Conservation (phyloP, 2,797 vertebrate genomes). For the Pseudochirops cupreus region DNA sequence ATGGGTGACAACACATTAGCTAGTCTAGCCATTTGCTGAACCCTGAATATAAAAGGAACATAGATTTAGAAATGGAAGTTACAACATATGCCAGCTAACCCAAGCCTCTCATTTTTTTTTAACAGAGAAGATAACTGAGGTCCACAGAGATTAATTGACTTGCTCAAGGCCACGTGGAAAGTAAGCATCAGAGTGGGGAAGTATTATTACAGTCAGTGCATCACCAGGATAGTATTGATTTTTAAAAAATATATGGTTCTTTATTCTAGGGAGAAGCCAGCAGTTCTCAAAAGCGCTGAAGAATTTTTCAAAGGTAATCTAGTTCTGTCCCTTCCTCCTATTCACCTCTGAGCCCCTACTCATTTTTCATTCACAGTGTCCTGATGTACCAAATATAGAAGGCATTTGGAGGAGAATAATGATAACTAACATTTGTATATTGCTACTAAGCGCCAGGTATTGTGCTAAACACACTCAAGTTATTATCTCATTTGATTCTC, state of each 20-base stretch:
- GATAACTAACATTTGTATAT: not conserved
- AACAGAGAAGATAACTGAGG: not conserved
- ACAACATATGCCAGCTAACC: not conserved
- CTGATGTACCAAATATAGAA: not conserved
- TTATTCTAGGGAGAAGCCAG: not conserved
- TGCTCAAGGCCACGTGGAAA: not conserved
- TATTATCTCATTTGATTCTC: not conserved
- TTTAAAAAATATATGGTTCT: not conserved
- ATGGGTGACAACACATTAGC: not conserved
- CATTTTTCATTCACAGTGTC: not conserved
- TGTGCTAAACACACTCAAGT: not conserved
- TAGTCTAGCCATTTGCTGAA: not conserved
- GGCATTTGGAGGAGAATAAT: not conserved
- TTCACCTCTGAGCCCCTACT: not conserved
- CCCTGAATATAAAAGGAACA: not conserved
- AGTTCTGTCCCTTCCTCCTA: not conserved
- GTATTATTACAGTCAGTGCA: not conserved
- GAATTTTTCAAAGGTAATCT: not conserved
- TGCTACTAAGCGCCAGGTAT: not conserved
- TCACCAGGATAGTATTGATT: not conserved
- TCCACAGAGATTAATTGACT: not conserved
- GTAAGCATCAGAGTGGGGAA: not conserved
- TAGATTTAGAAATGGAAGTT: not conserved
- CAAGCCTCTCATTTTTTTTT: not conserved
- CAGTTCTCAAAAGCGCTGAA: not conserved